Evolutionary conservation across 2,797 vertebrate species (phyloP).

Genomic region (Synanceia verrucosa): DNA sequence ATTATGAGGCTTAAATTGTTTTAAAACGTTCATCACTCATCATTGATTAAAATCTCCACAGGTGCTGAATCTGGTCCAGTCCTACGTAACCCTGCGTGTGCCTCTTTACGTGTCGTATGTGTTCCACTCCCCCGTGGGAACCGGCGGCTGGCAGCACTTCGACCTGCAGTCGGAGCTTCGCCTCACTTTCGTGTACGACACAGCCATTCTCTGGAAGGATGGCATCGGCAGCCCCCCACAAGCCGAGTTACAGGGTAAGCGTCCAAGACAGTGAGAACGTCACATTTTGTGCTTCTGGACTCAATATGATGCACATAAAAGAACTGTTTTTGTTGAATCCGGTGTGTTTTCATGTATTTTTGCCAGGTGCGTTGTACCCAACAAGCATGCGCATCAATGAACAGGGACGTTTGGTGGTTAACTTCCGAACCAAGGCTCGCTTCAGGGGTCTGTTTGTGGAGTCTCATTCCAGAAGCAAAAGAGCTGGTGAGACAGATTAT

Average conservation of each 20-base stretch:
- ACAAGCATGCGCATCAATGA: conserved; percentile 94
- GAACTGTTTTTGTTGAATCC: neutral
- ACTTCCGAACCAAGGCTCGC: conserved; percentile 92
- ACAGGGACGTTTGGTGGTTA: conserved; percentile 92
- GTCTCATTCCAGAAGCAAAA: conserved; percentile 84
- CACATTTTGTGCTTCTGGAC: neutral
- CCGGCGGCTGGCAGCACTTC: conserved; percentile 95
- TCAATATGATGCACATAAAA: too few species aligned
- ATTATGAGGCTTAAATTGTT: neutral
- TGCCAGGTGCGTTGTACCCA: conserved; percentile 90
- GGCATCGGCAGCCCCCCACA: conserved; percentile 93
- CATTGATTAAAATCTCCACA: conserved; percentile 47
- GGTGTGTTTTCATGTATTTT: neutral
- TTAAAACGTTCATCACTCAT: neutral
- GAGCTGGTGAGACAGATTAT: conserved; percentile 55
- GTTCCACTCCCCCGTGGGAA: conserved; percentile 91
- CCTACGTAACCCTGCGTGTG: conserved; percentile 93
- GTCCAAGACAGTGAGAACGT: too few species aligned
- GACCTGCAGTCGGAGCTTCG: conserved; percentile 94
- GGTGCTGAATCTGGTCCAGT: conserved; percentile 96
- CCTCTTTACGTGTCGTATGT: conserved; percentile 95
- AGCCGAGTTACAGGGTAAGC: conserved; percentile 90
- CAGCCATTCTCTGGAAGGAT: conserved; percentile 94
- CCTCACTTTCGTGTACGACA: conserved; percentile 96
- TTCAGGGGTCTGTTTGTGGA: conserved; percentile 93